Percentiles rank a stretch among this genome's conserved stretches.
These are phyloP conservation scores for Apoda limacodes DNA, from an alignment of 2,888 invertebrate species.

Conservation along the genomic window DNA sequence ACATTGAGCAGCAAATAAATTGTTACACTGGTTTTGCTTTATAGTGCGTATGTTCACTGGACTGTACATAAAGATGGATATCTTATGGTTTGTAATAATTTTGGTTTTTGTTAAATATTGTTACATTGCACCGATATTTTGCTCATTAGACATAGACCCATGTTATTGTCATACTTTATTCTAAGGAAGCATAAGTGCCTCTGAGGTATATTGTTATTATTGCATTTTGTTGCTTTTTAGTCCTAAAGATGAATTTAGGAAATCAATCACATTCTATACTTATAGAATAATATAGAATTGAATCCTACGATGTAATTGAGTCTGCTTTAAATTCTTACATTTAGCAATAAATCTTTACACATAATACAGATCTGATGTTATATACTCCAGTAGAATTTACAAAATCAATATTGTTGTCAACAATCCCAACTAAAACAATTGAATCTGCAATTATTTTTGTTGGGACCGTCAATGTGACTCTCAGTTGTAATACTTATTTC, in stretches of 20 bases:
- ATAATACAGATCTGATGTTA: constrained; percentile 63
- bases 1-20: too few species aligned
- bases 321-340: constrained; percentile 29
- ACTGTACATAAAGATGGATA: too few species aligned
- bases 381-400: too few species aligned
- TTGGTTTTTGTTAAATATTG: neutral
- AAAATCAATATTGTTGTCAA: too few species aligned
- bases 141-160: constrained; percentile 36
- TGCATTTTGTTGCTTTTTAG: constrained; percentile 36
- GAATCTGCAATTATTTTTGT: too few species aligned
- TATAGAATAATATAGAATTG: constrained; percentile 33
- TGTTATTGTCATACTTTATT: constrained; percentile 36
- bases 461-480: too few species aligned
- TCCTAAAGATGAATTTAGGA: constrained; percentile 25
- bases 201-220: constrained; percentile 57
- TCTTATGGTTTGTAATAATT: too few species aligned
- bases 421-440: too few species aligned
- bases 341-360: too few species aligned
- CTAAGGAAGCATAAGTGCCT: constrained; percentile 53
- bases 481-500: constrained; percentile 52
- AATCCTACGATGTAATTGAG: constrained; percentile 25
- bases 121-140: constrained; percentile 7
- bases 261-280: constrained; percentile 30
- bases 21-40: too few species aligned
- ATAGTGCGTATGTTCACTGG: too few species aligned